phyloP scores from a whole-genome alignment of 2,797 vertebrate species.

The Ceryle rudis region DNA sequence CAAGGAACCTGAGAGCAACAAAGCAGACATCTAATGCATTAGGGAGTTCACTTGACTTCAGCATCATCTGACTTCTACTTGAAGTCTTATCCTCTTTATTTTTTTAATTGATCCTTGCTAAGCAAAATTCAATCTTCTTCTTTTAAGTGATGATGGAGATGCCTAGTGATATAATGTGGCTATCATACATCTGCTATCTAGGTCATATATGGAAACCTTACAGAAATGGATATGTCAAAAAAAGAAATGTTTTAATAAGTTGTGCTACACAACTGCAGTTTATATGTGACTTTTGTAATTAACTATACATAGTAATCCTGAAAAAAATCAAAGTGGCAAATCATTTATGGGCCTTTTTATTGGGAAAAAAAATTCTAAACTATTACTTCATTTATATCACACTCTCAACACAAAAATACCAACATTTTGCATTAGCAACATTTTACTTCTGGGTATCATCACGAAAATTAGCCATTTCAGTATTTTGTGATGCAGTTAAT shows the following conservation, averaged over 20 bases:
- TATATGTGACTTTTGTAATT: background rate
- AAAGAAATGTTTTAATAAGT: background rate
- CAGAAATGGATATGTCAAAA: background rate
- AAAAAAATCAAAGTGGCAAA: background rate
- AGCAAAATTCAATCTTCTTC: background rate
- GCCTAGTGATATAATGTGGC: background rate
- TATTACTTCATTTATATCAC: background rate
- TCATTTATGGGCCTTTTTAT: background rate
- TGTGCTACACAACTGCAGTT: fast-evolving
- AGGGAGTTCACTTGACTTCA: background rate
- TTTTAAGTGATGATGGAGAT: background rate
- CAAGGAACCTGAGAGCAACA: background rate
- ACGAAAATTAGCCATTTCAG: background rate
- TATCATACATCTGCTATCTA: background rate
- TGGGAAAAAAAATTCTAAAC: background rate
- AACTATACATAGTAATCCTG: background rate
- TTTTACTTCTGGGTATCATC: background rate
- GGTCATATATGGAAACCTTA: background rate
- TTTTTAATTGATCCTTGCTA: background rate
- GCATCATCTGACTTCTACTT: background rate
- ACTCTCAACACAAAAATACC: background rate
- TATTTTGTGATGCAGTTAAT: background rate
- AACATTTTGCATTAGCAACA: background rate
- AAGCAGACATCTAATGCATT: background rate
- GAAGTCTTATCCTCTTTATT: background rate